Evolutionary conservation across 2,888 invertebrate genomes (phyloP).

Genomic region (Stegana nigrithorax): DNA sequence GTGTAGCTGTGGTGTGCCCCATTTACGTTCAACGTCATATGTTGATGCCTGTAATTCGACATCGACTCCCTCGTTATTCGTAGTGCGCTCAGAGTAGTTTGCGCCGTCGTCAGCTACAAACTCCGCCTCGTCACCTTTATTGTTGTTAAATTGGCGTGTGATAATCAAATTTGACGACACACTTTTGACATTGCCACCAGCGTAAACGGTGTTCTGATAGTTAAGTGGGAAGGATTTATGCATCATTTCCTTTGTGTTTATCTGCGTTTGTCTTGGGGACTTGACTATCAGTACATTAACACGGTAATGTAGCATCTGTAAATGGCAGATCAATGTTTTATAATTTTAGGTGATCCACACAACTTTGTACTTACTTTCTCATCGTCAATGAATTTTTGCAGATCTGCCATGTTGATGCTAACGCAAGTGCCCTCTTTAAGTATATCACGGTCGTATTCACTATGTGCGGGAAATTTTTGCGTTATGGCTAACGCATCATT

Average conservation of each 20-base stretch:
- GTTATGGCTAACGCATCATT: slow-evolving; percentile 63
- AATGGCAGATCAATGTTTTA: neutral
- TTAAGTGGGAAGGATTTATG: slow-evolving; percentile 41
- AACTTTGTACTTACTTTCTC: slow-evolving; percentile 51
- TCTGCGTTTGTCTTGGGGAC: slow-evolving; percentile 49
- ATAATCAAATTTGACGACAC: slow-evolving; percentile 61
- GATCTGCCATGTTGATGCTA: slow-evolving; percentile 55
- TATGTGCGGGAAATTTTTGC: slow-evolving; percentile 66
- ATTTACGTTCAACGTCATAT: slow-evolving; percentile 59
- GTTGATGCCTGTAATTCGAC: too few species aligned
- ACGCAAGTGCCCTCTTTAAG: slow-evolving; percentile 66
- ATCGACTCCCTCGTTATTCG: slow-evolving; percentile 49
- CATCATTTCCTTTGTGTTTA: slow-evolving; percentile 32
- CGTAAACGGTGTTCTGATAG: slow-evolving; percentile 53
- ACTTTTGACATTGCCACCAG: slow-evolving; percentile 61
- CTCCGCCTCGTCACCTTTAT: slow-evolving; percentile 26
- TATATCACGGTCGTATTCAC: slow-evolving; percentile 66
- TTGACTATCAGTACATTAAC: slow-evolving; percentile 58
- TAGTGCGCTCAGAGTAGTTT: slow-evolving; percentile 3
- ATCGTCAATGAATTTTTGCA: slow-evolving; percentile 60
- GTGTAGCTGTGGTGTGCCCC: slow-evolving; percentile 66
- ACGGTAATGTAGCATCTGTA: slow-evolving; percentile 59
- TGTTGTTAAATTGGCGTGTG: slow-evolving; percentile 55
- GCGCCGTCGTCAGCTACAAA: slow-evolving; percentile 29
- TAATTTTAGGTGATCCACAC: neutral